These are phyloP conservation scores for Zosterops pallidus DNA, from an alignment of 2,113 vertebrate genomes.

Conservation along the genomic window DNA sequence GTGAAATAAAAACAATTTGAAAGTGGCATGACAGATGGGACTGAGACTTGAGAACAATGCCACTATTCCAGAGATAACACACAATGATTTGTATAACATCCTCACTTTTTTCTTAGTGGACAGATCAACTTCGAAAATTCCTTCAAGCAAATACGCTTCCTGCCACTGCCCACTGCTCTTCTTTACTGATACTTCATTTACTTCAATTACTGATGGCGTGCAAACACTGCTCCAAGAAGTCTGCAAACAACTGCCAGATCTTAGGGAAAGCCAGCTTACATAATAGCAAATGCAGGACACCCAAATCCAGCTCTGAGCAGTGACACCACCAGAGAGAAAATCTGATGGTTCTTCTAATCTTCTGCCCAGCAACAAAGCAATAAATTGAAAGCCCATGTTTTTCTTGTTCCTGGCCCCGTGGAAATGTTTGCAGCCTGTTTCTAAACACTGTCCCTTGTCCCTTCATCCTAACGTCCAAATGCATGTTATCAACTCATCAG, in stretches of 20 bases:
- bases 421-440: not conserved
- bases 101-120: not conserved
- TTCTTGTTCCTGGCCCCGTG: not conserved
- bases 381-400: not conserved
- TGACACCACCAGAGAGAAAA: not conserved
- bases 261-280: rapidly evolving
- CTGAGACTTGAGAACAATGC: not conserved
- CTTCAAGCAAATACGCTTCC: not conserved
- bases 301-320: not conserved
- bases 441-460: not conserved
- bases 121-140: not conserved
- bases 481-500: not conserved
- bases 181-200: not conserved
- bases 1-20: not conserved
- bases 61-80: not conserved
- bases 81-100: not conserved
- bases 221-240: not conserved
- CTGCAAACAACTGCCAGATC: not conserved
- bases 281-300: not conserved
- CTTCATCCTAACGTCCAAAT: not conserved
- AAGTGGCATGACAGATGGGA: rapidly evolving
- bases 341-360: not conserved
- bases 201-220: not conserved
- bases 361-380: not conserved
- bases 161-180: not conserved